Percentiles rank a stretch among this genome's conserved stretches.
Conservation (phyloP, 53 echinoderm and acorn worm species). For the Henricia sp. region DNA sequence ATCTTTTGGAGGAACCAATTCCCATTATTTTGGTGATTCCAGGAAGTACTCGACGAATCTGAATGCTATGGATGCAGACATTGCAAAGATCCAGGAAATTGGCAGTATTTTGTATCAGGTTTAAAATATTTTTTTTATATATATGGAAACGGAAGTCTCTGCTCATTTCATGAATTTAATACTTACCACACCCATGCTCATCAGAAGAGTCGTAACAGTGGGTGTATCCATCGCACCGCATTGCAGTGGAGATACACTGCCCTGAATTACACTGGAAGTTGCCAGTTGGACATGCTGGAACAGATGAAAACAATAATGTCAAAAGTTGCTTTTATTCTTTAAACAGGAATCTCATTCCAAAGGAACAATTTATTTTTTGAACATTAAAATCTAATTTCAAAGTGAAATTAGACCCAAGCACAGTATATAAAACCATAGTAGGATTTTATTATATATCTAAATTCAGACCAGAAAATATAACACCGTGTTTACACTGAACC, state of each 20-base stretch:
- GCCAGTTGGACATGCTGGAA: conserved; percentile 41
- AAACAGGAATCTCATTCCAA: too few species aligned
- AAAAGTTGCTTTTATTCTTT: too few species aligned
- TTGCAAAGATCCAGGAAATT: neutral
- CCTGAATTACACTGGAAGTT: conserved; percentile 34
- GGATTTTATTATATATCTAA: too few species aligned
- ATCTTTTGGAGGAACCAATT: too few species aligned
- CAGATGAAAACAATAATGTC: neutral
- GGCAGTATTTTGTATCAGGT: neutral
- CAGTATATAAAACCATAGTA: neutral
- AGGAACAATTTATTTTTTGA: too few species aligned
- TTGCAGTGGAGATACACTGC: conserved; percentile 20
- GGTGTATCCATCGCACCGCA: conserved; percentile 4
- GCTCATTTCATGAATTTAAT: neutral
- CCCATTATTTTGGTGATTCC: too few species aligned
- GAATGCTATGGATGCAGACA: too few species aligned
- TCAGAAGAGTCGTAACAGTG: conserved; percentile 39
- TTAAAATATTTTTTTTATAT: neutral
- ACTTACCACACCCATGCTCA: conserved; percentile 47
- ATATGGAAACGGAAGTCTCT: neutral
- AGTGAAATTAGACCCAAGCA: too few species aligned
- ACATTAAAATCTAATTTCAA: too few species aligned
- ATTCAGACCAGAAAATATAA: too few species aligned
- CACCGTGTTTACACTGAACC: too few species aligned
- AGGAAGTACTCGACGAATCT: too few species aligned